These are phyloP conservation scores for Stercorarius parasiticus DNA, from an alignment of 2,113 vertebrate species.

Conservation along the genomic window DNA sequence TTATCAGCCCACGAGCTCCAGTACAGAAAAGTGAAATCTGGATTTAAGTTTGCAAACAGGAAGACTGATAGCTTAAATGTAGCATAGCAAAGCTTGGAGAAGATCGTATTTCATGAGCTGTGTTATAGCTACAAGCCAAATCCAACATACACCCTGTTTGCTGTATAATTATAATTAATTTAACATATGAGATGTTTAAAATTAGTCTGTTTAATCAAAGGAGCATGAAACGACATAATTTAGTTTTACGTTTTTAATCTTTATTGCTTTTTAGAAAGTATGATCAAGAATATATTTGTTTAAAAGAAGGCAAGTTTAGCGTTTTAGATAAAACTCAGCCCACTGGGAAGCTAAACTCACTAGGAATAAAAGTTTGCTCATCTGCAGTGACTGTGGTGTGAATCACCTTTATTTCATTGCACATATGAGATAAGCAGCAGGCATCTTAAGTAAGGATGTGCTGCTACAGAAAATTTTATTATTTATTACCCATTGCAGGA, in stretches of 20 bases:
- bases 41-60: background rate
- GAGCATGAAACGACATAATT: background rate
- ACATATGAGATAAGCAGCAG: background rate
- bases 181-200: background rate
- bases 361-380: background rate
- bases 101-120: background rate
- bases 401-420: background rate
- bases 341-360: background rate
- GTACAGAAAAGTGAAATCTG: background rate
- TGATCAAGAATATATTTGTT: background rate
- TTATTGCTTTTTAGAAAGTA: background rate
- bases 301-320: background rate
- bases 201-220: slow-evolving; percentile 33
- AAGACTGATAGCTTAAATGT: background rate
- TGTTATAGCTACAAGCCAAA: background rate
- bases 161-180: slow-evolving; percentile 7
- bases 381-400: background rate
- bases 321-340: background rate
- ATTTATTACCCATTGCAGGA: background rate
- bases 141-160: background rate
- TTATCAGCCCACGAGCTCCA: background rate
- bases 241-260: background rate
- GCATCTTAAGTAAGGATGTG: background rate
- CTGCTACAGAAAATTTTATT: background rate
- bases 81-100: background rate